Conservation (phyloP, 2,797 vertebrate genomes). For the Lagorchestes hirsutus region DNA sequence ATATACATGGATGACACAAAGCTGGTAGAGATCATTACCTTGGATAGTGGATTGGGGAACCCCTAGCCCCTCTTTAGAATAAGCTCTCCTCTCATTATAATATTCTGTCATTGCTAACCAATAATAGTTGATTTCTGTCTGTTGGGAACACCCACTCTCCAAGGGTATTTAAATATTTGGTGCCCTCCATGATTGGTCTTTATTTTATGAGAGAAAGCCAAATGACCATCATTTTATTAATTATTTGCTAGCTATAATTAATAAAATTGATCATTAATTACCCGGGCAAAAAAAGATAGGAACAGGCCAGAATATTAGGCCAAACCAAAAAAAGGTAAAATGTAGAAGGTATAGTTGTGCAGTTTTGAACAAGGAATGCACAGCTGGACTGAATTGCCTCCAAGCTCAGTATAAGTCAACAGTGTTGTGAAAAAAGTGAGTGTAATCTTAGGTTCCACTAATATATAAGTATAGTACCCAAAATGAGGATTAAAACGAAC, state of each 20-base stretch:
- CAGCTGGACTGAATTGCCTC: background rate
- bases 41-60: background rate
- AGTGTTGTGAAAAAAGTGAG: background rate
- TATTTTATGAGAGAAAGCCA: no score
- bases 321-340: background rate
- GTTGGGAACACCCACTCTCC: no score
- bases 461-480: background rate
- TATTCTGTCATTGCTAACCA: no score
- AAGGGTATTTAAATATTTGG: no score
- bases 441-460: background rate
- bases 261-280: no score
- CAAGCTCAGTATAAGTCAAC: background rate
- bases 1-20: background rate
- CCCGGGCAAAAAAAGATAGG: background rate
- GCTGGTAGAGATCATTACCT: background rate
- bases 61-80: no score
- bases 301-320: background rate
- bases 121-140: no score
- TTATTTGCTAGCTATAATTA: no score
- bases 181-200: no score
- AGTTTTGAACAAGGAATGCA: background rate
- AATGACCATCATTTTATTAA: no score
- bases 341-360: background rate
- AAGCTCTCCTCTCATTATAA: no score
- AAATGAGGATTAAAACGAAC: background rate